These are phyloP conservation scores for Eristalinus aeneus DNA, from an alignment of 2,888 invertebrate species.

Conservation along the genomic window DNA sequence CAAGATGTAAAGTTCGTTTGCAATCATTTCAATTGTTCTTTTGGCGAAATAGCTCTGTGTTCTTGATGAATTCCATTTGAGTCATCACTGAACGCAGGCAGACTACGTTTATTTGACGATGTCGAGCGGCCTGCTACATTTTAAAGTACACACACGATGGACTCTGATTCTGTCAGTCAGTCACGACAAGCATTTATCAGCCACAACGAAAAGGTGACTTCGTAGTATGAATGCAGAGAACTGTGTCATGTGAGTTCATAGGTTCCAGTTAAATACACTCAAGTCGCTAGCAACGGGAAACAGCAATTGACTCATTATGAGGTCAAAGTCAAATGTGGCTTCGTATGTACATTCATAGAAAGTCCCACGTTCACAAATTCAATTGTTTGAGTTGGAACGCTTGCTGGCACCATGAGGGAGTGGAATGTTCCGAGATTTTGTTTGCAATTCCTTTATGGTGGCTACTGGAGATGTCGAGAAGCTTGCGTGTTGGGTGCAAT, in stretches of 20 bases:
- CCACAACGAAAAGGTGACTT: not conserved
- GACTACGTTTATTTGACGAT: no score
- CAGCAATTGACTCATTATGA: slow-evolving; percentile 27
- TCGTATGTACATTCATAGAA: not conserved
- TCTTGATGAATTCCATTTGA: no score
- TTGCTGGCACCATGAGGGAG: not conserved
- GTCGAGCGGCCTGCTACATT: no score
- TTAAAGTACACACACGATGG: no score
- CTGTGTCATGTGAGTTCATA: slow-evolving; percentile 1
- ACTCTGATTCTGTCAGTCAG: no score
- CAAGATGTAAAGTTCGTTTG: no score
- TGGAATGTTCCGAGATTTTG: not conserved
- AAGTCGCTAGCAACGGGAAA: slow-evolving; percentile 6
- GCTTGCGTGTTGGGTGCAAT: not conserved
- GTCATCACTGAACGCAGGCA: no score
- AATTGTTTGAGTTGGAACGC: not conserved
- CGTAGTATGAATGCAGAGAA: not conserved
- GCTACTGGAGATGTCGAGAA: not conserved
- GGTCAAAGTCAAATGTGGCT: slow-evolving; percentile 15
- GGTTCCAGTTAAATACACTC: not conserved
- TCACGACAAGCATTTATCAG: not conserved
- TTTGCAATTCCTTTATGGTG: not conserved
- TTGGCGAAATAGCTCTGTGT: no score
- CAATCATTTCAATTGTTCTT: no score
- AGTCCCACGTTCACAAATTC: slow-evolving; percentile 8